Percentiles rank a stretch among this genome's conserved stretches.
phyloP scores from a whole-genome alignment of 2,888 invertebrate genomes.

The Drosophila fulvimacula region DNA sequence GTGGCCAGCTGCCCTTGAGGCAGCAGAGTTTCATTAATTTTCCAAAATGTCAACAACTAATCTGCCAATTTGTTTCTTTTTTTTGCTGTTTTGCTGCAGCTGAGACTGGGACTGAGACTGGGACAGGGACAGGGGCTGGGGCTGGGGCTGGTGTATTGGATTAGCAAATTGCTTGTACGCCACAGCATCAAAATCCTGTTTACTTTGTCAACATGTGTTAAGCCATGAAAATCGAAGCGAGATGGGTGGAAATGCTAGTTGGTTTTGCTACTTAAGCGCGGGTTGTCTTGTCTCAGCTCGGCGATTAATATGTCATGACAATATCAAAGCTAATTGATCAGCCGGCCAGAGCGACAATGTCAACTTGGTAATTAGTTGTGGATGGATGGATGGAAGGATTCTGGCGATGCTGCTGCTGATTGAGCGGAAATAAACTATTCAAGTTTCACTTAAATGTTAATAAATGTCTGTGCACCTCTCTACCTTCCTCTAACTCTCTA shows the following conservation, averaged over 20 bases:
- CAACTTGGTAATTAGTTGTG: conserved; percentile 53
- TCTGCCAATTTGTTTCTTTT: conserved; percentile 81
- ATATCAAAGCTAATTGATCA: conserved; percentile 81
- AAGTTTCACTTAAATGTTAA: not conserved
- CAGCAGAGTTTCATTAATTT: conserved; percentile 81
- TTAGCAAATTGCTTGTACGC: conserved; percentile 69
- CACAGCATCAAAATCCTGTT: conserved; percentile 77
- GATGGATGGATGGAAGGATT: conserved; percentile 32
- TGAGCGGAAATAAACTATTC: conserved; percentile 6
- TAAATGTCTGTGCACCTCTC: not conserved
- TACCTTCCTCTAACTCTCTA: not conserved
- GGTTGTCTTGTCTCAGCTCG: conserved; percentile 55
- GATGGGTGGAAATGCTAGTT: conserved; percentile 25
- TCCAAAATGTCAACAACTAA: conserved; percentile 82
- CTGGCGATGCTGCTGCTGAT: conserved; percentile 4
- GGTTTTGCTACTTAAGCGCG: conserved; percentile 54
- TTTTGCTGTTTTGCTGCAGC: conserved; percentile 11
- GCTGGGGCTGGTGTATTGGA: conserved; percentile 33
- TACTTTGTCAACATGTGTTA: conserved; percentile 83
- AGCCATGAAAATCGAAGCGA: conserved; percentile 70
- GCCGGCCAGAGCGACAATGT: conserved; percentile 38
- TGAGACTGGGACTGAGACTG: not conserved
- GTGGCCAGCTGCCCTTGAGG: conserved; percentile 59
- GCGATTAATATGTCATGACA: conserved; percentile 77
- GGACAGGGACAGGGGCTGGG: too few relatives aligned